Conservation (phyloP, 2,888 invertebrate genomes). For the Sesamia inferens region DNA sequence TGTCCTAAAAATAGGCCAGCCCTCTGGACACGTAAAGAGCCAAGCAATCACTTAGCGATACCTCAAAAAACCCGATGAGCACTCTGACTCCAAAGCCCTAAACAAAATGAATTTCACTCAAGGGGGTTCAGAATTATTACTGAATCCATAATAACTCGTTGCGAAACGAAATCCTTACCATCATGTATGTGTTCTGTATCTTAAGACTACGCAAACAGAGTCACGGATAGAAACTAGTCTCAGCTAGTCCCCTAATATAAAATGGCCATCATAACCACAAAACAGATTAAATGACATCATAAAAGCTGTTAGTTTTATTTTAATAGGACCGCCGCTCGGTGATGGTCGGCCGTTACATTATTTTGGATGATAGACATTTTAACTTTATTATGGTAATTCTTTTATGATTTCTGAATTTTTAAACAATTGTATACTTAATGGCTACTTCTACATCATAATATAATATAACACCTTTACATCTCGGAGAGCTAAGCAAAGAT, state of each 20-base stretch:
- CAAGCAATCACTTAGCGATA: too few species aligned
- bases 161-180: too few species aligned
- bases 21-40: too few species aligned
- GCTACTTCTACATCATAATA: background rate
- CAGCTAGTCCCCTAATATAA: background rate
- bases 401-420: conserved; percentile 9
- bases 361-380: conserved; percentile 20
- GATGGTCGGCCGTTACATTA: conserved; percentile 17
- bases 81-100: too few species aligned
- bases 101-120: too few species aligned
- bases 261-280: conserved; percentile 20
- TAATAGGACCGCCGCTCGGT: conserved; percentile 12
- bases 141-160: too few species aligned
- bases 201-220: background rate
- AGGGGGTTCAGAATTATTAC: too few species aligned
- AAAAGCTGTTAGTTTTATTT: conserved; percentile 47
- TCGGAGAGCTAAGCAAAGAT: too few species aligned
- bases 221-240: background rate
- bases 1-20: too few species aligned
- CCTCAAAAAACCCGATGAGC: too few species aligned
- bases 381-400: conserved; percentile 13
- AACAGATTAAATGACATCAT: conserved; percentile 42
- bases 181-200: background rate
- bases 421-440: conserved; percentile 13
- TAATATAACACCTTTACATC: too few species aligned